Conservation (phyloP, 2,113 vertebrate genomes). For the Hemichromis elongatus region DNA sequence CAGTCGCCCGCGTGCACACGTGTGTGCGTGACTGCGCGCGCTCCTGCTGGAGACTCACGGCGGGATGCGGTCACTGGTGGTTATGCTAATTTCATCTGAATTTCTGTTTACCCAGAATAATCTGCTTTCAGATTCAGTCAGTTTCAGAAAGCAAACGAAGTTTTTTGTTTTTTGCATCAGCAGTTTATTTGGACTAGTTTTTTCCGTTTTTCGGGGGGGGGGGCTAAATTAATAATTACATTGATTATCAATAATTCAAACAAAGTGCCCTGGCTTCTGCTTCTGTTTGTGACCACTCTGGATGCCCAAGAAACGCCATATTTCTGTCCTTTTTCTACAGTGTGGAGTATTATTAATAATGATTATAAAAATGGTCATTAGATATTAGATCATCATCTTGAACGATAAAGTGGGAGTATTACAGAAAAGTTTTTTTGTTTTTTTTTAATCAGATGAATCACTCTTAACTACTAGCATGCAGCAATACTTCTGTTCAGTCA, state of each 20-base stretch:
- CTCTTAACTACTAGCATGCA: background rate
- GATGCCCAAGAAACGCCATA: background rate
- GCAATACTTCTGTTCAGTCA: background rate
- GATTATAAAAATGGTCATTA: background rate
- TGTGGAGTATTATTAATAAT: background rate
- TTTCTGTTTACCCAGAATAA: background rate
- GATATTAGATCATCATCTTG: background rate
- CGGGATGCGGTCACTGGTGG: background rate
- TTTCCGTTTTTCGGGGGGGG: no score
- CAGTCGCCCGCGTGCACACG: background rate
- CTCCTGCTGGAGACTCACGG: background rate
- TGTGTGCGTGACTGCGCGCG: background rate
- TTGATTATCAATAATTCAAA: constrained; percentile 33
- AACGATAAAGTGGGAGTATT: background rate
- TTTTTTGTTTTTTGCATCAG: background rate
- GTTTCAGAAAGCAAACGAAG: background rate
- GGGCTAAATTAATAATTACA: background rate
- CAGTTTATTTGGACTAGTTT: background rate
- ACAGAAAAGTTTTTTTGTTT: background rate
- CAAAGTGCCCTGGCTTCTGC: background rate
- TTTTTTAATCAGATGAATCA: background rate
- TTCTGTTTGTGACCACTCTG: background rate
- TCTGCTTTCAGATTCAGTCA: background rate
- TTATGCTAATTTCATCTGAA: background rate
- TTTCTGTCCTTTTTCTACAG: background rate